Base-by-base conservation (phyloP, 2,888 invertebrate species). In the Harpalus rufipes region DNA sequence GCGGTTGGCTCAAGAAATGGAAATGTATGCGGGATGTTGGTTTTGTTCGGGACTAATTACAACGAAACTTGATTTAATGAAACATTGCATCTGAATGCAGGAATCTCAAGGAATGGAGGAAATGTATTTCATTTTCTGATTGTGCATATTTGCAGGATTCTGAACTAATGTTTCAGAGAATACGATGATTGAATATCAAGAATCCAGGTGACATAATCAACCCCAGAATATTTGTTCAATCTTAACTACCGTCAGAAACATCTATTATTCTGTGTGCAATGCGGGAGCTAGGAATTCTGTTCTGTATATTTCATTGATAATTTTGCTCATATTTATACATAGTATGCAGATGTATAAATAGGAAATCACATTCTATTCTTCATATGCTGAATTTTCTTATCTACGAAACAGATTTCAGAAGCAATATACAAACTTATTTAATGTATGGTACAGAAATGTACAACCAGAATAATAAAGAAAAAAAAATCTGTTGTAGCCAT, bases 1-100 rank as follows among this genome's bases (percentile, higher is more conserved):
- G 44, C 44, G 44, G 32, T 5, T 32, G 32, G 44, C 44, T 51
- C 44, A 51, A 51, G 44, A 51, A 51, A 51, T 51, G 12, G 44
- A 12, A 32, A 32, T 32, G 32, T 32, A 51, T 51, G 44, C 10
- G 10, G 8, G 44, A 12, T 51, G 44, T 51, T 12, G 44, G 44
- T 32, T 32, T 32, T 32, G 32, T 32, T 32, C 32, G 32, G 32
- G 32, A 32, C 44, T 51, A 51, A 51, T 51, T 51, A 51, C 44
- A 51, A 51, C 44, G 44, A 51, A 51, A 51, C 44, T 72, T 72
- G 72, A 72, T 72, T 41, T 41, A 14, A 72, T 14, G 39, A 72
- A 41, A 21, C 72, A n/a, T 7, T 41, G 12, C 72, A 72, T 16
- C 72, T 41, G 32, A 32, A 41, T 72, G 72, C 72, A 25, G 14